Evolutionary conservation across 92 coral and sea anemone species (phyloP).

Genomic region (Palythoa grandis): DNA sequence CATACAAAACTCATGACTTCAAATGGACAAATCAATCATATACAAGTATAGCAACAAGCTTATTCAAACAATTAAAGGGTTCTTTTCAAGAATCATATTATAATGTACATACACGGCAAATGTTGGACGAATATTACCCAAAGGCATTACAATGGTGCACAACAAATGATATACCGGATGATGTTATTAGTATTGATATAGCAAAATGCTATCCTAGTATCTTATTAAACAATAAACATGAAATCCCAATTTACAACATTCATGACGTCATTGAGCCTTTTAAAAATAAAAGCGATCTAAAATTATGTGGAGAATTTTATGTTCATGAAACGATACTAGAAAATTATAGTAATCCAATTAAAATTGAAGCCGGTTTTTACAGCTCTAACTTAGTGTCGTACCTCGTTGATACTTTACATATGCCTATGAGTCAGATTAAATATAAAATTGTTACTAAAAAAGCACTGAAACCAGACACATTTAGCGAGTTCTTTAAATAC

Average conservation of each 20-base stretch:
- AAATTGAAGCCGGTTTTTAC: conserved; percentile 52
- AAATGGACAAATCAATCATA: conserved; percentile 52
- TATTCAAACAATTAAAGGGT: conserved; percentile 45
- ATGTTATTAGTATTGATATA: conserved; percentile 39
- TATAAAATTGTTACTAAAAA: conserved; percentile 21
- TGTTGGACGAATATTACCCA: conserved; percentile 57
- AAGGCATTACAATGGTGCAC: conserved; percentile 62
- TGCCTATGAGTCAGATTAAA: conserved; percentile 38
- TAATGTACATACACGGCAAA: conserved; percentile 24
- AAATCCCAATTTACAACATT: conserved; percentile 25
- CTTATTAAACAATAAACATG: conserved; percentile 11
- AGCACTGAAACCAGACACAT: conserved; percentile 51
- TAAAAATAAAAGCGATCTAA: conserved; percentile 32
- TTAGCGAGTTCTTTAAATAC: conserved; percentile 30
- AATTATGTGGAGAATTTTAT: conserved; percentile 49
- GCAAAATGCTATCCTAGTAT: conserved; percentile 45
- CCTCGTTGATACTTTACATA: conserved; percentile 26
- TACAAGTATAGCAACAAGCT: conserved; percentile 3
- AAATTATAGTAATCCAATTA: not conserved
- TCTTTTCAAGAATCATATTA: conserved; percentile 28
- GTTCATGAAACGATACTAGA: conserved; percentile 42
- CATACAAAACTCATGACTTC: conserved; percentile 49
- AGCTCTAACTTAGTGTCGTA: conserved; percentile 3
- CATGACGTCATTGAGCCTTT: conserved; percentile 43
- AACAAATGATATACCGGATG: conserved; percentile 1